A percentile compares a stretch with the other conserved stretches of the same genome.
These are phyloP conservation scores for Mesitornis unicolor DNA, from an alignment of 2,113 vertebrate species.

Conservation along the genomic window DNA sequence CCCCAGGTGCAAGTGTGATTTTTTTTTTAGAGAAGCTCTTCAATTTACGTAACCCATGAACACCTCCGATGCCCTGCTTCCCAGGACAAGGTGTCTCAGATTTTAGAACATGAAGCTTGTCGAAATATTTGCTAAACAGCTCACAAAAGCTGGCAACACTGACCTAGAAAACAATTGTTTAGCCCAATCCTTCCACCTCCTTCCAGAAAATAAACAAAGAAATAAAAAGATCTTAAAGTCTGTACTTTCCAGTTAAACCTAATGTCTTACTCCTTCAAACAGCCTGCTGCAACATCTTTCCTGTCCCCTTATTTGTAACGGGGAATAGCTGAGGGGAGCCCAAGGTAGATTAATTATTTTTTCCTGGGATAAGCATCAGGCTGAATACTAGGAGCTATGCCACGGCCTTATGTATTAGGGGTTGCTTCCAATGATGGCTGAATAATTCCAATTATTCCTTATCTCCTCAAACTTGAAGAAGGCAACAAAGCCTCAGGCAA, in stretches of 20 bases:
- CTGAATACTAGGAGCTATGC: neutral
- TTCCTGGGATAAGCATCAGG: neutral
- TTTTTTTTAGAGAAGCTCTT: neutral
- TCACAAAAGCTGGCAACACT: neutral
- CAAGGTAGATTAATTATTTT: neutral
- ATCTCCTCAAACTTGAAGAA: neutral
- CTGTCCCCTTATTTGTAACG: neutral
- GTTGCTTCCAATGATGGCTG: neutral
- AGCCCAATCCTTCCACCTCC: neutral
- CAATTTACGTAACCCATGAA: neutral
- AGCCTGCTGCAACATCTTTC: neutral
- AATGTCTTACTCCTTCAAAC: neutral
- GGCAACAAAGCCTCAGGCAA: neutral
- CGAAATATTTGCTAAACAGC: neutral
- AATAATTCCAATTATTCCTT: constrained; percentile 1
- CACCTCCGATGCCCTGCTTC: neutral
- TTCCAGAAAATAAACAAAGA: neutral
- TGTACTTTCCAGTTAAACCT: neutral
- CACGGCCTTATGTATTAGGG: neutral
- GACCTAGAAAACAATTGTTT: neutral
- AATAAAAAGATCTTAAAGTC: neutral
- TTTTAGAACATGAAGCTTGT: neutral
- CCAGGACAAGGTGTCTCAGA: rapidly evolving
- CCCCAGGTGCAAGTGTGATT: neutral
- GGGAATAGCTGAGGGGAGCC: neutral